Evolutionary conservation across 2,797 vertebrate species (phyloP).

Genomic region (Sus cebifrons): DNA sequence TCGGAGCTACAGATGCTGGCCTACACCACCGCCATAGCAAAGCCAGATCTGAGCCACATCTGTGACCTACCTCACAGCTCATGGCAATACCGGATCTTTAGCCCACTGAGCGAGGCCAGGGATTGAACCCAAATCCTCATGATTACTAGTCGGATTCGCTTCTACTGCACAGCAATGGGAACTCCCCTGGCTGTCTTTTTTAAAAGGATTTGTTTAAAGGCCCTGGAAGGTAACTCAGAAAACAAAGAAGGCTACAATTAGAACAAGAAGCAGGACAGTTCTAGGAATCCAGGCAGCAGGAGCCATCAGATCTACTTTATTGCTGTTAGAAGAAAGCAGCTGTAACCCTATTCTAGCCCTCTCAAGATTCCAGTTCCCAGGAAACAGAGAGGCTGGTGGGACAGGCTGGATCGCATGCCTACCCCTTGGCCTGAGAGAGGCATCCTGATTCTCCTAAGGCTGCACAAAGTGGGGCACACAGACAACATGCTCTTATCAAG

Average conservation of each 20-base stretch:
- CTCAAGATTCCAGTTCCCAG: not conserved
- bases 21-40: too few relatives aligned
- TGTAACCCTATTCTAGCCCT: not conserved
- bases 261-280: not conserved
- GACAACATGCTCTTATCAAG: not conserved
- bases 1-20: too few relatives aligned
- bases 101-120: too few relatives aligned
- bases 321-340: not conserved
- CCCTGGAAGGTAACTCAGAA: constrained; percentile 12
- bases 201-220: not conserved
- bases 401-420: accelerated
- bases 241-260: not conserved
- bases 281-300: not conserved
- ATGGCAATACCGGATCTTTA: too few relatives aligned
- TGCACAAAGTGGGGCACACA: not conserved
- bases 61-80: too few relatives aligned
- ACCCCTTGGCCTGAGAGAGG: not conserved
- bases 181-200: not conserved
- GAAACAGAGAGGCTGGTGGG: not conserved
- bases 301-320: not conserved
- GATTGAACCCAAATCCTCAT: too few relatives aligned
- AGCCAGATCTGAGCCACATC: too few relatives aligned
- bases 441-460: not conserved
- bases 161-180: too few relatives aligned
- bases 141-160: too few relatives aligned